A percentile compares a stretch with the other conserved stretches of the same genome.
phyloP scores from a whole-genome alignment of 2,797 vertebrate genomes.

The Lutra lutra region DNA sequence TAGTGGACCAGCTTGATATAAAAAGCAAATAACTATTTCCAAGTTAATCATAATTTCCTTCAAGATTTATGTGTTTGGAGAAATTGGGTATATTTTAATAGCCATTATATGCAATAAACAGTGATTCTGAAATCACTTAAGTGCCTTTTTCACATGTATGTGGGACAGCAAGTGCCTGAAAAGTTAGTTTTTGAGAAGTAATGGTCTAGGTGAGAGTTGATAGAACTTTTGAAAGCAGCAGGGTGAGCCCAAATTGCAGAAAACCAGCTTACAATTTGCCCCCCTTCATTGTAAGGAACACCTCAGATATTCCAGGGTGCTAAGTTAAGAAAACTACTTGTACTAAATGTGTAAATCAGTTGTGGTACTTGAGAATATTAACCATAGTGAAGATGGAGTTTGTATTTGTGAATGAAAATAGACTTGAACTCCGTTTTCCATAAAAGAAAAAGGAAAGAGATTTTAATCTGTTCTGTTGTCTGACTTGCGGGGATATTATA shows the following conservation, averaged over 20 bases:
- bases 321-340: slow-evolving; percentile 44
- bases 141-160: slow-evolving; percentile 24
- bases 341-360: slow-evolving; percentile 21
- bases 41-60: slow-evolving; percentile 30
- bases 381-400: slow-evolving; percentile 18
- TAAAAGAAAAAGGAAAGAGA: slow-evolving; percentile 33
- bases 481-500: slow-evolving; percentile 15
- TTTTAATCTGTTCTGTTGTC: background rate
- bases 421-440: slow-evolving; percentile 46
- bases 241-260: background rate
- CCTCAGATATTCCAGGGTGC: background rate
- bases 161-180: slow-evolving; percentile 12
- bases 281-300: background rate
- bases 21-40: background rate
- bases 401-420: slow-evolving; percentile 60
- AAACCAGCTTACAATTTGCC: slow-evolving; percentile 4
- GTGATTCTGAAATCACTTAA: background rate
- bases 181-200: slow-evolving; percentile 55
- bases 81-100: slow-evolving; percentile 28
- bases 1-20: slow-evolving; percentile 7
- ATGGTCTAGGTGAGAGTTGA: background rate
- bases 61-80: background rate
- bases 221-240: background rate
- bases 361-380: background rate
- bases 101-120: background rate